Conservation (phyloP, 2,888 invertebrate species). For the Luperina testacea region DNA sequence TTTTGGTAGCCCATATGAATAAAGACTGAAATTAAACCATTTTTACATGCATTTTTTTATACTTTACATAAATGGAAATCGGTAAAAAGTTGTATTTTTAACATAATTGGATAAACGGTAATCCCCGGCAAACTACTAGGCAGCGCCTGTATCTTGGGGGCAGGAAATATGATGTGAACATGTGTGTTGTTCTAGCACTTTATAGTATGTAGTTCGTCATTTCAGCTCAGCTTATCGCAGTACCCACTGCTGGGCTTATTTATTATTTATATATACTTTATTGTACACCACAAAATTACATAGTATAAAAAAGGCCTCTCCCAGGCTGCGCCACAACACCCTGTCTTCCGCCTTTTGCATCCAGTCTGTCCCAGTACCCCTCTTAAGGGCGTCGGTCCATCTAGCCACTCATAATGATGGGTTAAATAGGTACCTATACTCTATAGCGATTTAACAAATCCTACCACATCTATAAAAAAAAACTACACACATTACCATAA, state of each 20-base stretch:
- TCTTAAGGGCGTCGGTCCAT: background rate
- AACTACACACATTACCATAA: background rate
- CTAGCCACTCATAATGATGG: background rate
- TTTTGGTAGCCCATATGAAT: background rate
- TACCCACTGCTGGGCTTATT: no score
- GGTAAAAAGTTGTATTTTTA: background rate
- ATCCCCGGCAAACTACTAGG: background rate
- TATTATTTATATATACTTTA: background rate
- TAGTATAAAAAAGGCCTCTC: background rate
- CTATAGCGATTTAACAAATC: background rate
- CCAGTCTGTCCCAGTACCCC: background rate
- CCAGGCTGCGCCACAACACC: background rate
- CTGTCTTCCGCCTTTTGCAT: background rate
- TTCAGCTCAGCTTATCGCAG: no score
- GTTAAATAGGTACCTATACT: background rate
- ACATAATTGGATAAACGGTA: background rate
- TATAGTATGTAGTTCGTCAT: no score
- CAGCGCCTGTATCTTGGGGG: background rate
- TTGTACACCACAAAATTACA: background rate
- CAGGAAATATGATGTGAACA: no score
- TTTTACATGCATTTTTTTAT: background rate
- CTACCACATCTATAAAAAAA: background rate
- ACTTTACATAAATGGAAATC: background rate
- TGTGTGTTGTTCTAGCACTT: no score
- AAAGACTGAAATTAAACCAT: background rate